Conservation (phyloP, 1,140 invertebrate species). For the Gryllus bimaculatus region DNA sequence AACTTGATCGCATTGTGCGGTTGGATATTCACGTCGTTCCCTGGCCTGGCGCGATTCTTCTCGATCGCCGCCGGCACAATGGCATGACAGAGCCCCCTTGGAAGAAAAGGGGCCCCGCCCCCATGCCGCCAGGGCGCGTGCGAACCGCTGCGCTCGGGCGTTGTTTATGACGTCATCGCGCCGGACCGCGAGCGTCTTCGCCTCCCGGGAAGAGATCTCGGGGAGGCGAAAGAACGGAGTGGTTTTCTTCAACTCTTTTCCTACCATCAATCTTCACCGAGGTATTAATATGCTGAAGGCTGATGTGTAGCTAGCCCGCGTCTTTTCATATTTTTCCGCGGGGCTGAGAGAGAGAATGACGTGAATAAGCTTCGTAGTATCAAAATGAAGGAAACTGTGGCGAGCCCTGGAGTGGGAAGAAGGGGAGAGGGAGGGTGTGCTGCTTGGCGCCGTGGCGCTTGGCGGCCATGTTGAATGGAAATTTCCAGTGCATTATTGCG, state of each 20-base stretch:
- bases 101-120: neutral
- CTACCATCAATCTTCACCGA: neutral
- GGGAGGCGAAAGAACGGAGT: no score
- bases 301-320: neutral
- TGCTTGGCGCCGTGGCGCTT: neutral
- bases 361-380: slow-evolving; percentile 1
- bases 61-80: neutral
- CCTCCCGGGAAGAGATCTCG: no score
- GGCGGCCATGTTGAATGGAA: neutral
- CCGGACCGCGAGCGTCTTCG: neutral
- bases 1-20: neutral
- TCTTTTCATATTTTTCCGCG: neutral
- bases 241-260: neutral
- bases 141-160: neutral
- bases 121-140: no score
- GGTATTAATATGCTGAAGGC: neutral
- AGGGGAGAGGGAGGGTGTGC: neutral
- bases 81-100: neutral
- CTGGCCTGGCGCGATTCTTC: neutral
- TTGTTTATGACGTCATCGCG: neutral
- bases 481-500: neutral
- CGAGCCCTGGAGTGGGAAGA: neutral
- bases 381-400: neutral
- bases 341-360: neutral
- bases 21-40: neutral